These are phyloP conservation scores for Gasterosteus aculeatus DNA, from an alignment of 2,113 vertebrate genomes.

Conservation along the genomic window DNA sequence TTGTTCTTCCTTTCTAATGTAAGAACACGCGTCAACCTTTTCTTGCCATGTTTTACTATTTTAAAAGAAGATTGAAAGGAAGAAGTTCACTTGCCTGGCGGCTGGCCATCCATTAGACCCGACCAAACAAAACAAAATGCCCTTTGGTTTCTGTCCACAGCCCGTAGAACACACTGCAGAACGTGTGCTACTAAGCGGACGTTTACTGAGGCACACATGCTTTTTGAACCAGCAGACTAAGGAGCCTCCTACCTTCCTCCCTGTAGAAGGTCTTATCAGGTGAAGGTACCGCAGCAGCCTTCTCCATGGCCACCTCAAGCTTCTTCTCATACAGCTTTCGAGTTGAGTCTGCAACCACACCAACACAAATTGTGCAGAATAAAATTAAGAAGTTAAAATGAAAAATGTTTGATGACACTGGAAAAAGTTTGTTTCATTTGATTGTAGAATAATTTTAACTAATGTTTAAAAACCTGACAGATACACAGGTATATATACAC, in stretches of 20 bases:
- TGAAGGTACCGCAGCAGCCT: slow-evolving; percentile 4
- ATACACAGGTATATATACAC: too few species aligned
- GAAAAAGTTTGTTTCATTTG: background rate
- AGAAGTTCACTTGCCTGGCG: too few species aligned
- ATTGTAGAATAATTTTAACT: background rate
- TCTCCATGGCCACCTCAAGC: slow-evolving; percentile 65
- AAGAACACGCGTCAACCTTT: too few species aligned
- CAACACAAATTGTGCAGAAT: background rate
- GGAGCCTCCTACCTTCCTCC: slow-evolving; percentile 74
- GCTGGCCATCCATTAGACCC: too few species aligned
- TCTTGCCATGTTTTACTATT: too few species aligned
- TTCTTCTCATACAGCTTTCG: slow-evolving; percentile 76
- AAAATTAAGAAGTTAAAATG: background rate
- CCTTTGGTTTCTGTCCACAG: background rate
- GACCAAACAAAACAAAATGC: too few species aligned
- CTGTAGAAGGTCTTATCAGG: slow-evolving; percentile 81
- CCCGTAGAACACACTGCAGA: background rate
- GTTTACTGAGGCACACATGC: background rate
- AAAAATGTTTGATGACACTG: background rate
- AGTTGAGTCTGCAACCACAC: slow-evolving; percentile 63
- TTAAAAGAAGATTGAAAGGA: too few species aligned
- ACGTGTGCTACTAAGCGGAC: background rate
- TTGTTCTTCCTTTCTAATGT: too few species aligned
- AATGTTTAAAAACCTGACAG: background rate
- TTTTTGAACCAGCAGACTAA: background rate